phyloP scores from a whole-genome alignment of 1,140 invertebrate species.

The Scylla paramamosain region DNA sequence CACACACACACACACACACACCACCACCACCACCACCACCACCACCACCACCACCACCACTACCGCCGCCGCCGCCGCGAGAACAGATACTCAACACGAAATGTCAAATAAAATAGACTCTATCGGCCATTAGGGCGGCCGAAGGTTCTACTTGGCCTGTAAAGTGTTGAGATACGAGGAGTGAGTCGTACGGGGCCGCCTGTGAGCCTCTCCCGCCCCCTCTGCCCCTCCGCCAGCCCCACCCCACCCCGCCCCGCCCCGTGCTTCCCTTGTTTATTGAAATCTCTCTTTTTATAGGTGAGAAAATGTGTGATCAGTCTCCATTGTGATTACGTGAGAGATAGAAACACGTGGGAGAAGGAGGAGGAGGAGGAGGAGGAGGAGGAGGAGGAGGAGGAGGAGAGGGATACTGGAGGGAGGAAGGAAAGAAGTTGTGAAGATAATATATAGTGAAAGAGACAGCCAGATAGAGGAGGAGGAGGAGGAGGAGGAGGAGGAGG shows the following conservation, averaged over 20 bases:
- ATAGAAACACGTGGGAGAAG: background rate
- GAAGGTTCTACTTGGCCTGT: background rate
- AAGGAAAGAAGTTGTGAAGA: background rate
- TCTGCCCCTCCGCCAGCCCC: background rate
- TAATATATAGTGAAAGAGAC: conserved; percentile 6
- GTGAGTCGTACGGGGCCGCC: too few species aligned
- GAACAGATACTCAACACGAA: too few species aligned
- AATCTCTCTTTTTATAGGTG: background rate
- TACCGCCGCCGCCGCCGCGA: background rate
- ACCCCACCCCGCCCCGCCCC: too few species aligned
- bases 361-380: background rate
- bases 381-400: too few species aligned
- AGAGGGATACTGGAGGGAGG: too few species aligned
- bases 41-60: conserved; percentile 10
- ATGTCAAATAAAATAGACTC: background rate
- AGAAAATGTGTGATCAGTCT: background rate
- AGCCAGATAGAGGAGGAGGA: background rate
- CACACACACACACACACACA: too few species aligned
- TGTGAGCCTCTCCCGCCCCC: background rate
- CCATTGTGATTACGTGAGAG: conserved; percentile 12
- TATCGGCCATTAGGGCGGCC: background rate
- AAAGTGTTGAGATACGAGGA: background rate
- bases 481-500: too few species aligned
- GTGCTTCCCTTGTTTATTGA: background rate
- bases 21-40: too few species aligned